Conservation (phyloP, 2,113 vertebrate species). For the Protobothrops mucrosquamatus region DNA sequence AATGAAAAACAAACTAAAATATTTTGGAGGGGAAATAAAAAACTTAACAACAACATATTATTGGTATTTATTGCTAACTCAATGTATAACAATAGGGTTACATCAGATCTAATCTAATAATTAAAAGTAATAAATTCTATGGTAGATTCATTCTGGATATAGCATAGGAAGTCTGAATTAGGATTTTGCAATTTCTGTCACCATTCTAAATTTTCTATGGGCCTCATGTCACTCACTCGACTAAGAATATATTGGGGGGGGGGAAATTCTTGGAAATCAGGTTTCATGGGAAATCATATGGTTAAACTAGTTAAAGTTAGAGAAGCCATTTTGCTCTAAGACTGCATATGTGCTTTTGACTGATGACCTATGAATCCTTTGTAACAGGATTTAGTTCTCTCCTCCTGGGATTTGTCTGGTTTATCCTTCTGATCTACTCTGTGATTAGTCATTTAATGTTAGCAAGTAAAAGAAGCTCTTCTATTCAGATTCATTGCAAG, state of each 20-base stretch:
- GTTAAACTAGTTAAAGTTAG: background rate
- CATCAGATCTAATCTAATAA: background rate
- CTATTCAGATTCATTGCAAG: background rate
- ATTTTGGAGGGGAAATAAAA: background rate
- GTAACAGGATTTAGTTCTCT: background rate
- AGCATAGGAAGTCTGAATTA: background rate
- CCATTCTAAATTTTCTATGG: background rate
- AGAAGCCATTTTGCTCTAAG: background rate
- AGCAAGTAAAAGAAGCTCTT: background rate
- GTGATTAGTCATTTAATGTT: background rate
- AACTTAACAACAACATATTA: background rate
- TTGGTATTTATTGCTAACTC: background rate
- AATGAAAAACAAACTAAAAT: background rate
- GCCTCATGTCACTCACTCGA: background rate
- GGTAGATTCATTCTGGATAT: background rate
- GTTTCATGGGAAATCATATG: background rate
- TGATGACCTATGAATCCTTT: background rate
- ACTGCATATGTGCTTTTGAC: background rate
- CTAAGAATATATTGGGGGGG: background rate
- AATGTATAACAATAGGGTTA: background rate
- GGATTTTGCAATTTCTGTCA: background rate
- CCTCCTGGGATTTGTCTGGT: background rate
- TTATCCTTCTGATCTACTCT: background rate
- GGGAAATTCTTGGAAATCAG: background rate
- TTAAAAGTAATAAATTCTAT: background rate